Evolutionary conservation across 2,888 invertebrate genomes (phyloP).

Genomic region (Hydraecia micacea): DNA sequence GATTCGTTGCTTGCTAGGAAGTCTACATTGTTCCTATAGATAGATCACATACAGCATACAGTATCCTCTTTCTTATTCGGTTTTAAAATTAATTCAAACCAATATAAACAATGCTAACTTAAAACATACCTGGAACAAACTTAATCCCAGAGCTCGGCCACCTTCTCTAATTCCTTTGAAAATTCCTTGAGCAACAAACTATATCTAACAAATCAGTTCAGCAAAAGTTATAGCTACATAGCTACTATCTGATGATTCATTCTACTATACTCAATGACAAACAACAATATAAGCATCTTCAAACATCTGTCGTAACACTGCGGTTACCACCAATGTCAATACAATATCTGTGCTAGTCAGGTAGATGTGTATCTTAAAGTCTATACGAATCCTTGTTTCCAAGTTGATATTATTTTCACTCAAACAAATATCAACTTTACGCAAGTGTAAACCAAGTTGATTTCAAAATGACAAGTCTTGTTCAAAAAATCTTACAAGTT

Average conservation of each 20-base stretch:
- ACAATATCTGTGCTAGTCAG: conserved; percentile 25
- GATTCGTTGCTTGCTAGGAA: not conserved
- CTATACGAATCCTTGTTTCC: not conserved
- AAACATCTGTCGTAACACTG: conserved; percentile 36
- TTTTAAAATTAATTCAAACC: not conserved
- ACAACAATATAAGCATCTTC: conserved; percentile 4
- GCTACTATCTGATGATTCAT: not conserved
- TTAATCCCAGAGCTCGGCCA: not conserved
- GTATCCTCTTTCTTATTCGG: not conserved
- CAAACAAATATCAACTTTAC: not conserved
- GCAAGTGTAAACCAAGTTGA: not conserved
- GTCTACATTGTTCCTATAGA: not conserved
- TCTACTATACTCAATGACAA: not conserved
- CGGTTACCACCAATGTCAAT: conserved; percentile 14
- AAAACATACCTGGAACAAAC: not conserved
- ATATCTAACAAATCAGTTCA: not conserved
- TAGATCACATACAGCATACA: not conserved
- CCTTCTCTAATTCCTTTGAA: not conserved
- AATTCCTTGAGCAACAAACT: not conserved
- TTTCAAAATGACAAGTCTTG: not conserved
- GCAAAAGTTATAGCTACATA: not conserved
- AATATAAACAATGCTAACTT: not conserved
- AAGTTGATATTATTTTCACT: not conserved
- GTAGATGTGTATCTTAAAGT: conserved; percentile 65
- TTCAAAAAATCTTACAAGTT: not conserved